Conservation (phyloP, 2,888 invertebrate species). For the Lycocerus yunnanus region DNA sequence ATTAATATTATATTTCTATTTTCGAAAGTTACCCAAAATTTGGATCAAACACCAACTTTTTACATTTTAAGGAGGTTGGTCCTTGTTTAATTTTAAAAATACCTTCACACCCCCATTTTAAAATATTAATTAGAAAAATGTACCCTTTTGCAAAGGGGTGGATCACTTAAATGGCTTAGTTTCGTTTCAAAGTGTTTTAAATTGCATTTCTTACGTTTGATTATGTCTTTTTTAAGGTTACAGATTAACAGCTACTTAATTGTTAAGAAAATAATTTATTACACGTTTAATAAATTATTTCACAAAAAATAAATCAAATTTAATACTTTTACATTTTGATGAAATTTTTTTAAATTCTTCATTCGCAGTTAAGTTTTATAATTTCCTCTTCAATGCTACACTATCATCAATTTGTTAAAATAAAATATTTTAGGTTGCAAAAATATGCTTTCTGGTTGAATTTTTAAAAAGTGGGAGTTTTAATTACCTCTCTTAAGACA, state of each 20-base stretch:
- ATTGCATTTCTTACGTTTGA: constrained; percentile 3
- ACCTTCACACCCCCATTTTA: constrained; percentile 31
- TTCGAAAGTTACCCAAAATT: neutral
- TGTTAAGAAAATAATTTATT: constrained; percentile 3
- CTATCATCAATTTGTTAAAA: neutral
- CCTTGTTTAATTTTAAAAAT: constrained; percentile 31
- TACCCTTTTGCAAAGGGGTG: constrained; percentile 28
- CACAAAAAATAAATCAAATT: neutral
- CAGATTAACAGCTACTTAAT: constrained; percentile 3
- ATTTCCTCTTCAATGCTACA: neutral
- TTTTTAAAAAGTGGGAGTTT: neutral
- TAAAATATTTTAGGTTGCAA: neutral
- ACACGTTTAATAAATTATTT: neutral
- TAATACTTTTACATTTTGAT: neutral
- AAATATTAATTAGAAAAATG: constrained; percentile 31
- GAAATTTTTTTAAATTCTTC: neutral
- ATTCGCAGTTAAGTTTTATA: neutral
- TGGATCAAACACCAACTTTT: neutral
- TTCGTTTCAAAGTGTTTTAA: constrained; percentile 22
- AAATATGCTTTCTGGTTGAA: neutral
- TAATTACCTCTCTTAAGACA: neutral
- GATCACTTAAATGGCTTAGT: constrained; percentile 11
- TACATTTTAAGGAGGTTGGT: constrained; percentile 33
- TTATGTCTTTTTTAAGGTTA: constrained; percentile 1
- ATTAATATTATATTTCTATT: constrained; percentile 14